A percentile compares a stretch with the other conserved stretches of the same genome.
Conservation (phyloP, 2,797 vertebrate species). For the Ctenopoma multispine region DNA sequence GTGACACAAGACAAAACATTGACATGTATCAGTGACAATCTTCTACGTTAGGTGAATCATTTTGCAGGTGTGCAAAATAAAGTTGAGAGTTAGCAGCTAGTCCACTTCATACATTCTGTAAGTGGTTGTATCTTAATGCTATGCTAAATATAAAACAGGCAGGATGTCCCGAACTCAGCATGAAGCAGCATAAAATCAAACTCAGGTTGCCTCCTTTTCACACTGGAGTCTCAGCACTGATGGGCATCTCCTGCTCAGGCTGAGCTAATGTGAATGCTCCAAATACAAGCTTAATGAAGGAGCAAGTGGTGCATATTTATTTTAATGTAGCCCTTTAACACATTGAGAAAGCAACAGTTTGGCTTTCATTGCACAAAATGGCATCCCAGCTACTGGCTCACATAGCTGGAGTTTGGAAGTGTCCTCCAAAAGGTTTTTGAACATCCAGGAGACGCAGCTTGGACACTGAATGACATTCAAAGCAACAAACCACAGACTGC, state of each 20-base stretch:
- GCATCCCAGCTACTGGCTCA: not conserved
- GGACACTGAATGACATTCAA: slow-evolving; percentile 5
- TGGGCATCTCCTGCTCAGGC: not conserved
- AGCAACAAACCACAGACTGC: slow-evolving; percentile 7
- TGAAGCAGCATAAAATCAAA: slow-evolving; percentile 62
- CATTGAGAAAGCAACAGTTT: slow-evolving; percentile 47
- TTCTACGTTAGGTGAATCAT: slow-evolving; percentile 54
- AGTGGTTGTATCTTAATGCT: slow-evolving; percentile 46
- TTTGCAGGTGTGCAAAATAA: slow-evolving; percentile 77
- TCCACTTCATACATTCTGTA: slow-evolving; percentile 75
- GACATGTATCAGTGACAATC: slow-evolving; percentile 58
- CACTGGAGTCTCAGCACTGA: slow-evolving; percentile 8
- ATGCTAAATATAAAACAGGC: slow-evolving; percentile 55
- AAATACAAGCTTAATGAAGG: slow-evolving; percentile 41
- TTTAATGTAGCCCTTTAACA: slow-evolving; percentile 76
- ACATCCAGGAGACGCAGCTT: not conserved
- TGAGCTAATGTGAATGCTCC: slow-evolving; percentile 18
- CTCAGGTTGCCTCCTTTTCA: not conserved
- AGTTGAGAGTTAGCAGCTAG: slow-evolving; percentile 75
- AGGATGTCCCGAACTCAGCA: slow-evolving; percentile 44
- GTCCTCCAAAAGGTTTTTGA: not conserved
- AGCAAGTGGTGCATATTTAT: slow-evolving; percentile 71
- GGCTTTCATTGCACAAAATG: slow-evolving; percentile 43
- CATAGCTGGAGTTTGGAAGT: not conserved
- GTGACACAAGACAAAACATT: slow-evolving; percentile 33